phyloP scores from a whole-genome alignment of 2,888 invertebrate genomes.

The Ceraclea dissimilis region DNA sequence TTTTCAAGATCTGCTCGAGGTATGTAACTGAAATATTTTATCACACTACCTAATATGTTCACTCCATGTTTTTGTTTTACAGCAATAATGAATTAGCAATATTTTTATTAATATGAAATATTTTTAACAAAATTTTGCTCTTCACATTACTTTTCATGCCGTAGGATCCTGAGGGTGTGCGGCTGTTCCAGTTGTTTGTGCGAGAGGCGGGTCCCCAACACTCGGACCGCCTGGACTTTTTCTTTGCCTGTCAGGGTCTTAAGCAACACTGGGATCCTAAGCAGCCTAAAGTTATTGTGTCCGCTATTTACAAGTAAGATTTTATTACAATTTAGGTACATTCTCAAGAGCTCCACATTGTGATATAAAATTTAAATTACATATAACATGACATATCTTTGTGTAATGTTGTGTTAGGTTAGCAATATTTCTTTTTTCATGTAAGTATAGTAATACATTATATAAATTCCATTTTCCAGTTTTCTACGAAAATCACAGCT shows the following conservation, averaged over 20 bases:
- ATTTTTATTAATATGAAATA: too few species aligned
- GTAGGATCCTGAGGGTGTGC: slow-evolving; percentile 80
- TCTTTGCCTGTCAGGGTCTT: slow-evolving; percentile 88
- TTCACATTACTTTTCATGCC: too few species aligned
- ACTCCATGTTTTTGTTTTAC: neutral
- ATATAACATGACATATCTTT: too few species aligned
- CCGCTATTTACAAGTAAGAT: slow-evolving; percentile 71
- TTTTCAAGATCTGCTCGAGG: slow-evolving; percentile 72
- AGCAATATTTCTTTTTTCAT: too few species aligned
- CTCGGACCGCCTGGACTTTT: slow-evolving; percentile 80
- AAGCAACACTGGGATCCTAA: slow-evolving; percentile 64
- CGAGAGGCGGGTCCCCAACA: slow-evolving; percentile 70
- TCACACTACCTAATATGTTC: too few species aligned
- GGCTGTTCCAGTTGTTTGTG: slow-evolving; percentile 77
- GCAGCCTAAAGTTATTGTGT: slow-evolving; percentile 65
- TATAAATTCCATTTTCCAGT: too few species aligned
- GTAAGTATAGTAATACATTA: too few species aligned
- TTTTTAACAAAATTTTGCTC: too few species aligned
- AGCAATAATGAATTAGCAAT: too few species aligned
- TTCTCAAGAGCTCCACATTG: neutral
- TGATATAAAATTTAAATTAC: neutral
- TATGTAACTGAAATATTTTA: slow-evolving; percentile 25
- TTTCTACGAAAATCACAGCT: slow-evolving; percentile 75
- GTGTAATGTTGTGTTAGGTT: too few species aligned
- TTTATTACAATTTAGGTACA: too few species aligned